Conservation (phyloP, 1,140 invertebrate genomes). For the Bicyclus anynana region DNA sequence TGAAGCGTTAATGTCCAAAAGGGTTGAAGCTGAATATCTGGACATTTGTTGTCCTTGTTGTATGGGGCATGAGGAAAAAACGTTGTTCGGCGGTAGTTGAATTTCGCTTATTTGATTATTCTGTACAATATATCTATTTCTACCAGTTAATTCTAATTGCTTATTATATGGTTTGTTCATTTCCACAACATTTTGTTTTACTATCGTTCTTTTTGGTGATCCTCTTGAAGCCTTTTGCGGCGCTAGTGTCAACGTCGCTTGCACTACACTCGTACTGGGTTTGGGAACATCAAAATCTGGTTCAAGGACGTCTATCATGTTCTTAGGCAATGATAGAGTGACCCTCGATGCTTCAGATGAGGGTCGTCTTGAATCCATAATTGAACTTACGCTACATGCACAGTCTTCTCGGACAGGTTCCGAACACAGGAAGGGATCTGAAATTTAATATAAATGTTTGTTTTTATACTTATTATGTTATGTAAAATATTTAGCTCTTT, state of each 20-base stretch:
- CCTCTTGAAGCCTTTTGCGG: constrained; percentile 67
- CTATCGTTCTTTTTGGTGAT: constrained; percentile 66
- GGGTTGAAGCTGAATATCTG: constrained; percentile 78
- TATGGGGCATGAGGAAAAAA: constrained; percentile 64
- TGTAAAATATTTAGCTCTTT: neutral
- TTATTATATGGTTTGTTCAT: constrained; percentile 64
- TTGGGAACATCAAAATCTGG: constrained; percentile 63
- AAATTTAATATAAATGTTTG: constrained; percentile 26
- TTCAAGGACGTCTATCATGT: constrained; percentile 68
- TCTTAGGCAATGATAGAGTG: constrained; percentile 66
- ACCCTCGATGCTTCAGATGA: constrained; percentile 74
- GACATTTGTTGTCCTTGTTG: constrained; percentile 75
- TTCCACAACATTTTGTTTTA: constrained; percentile 72
- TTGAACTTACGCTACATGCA: constrained; percentile 67
- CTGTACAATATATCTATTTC: constrained; percentile 74
- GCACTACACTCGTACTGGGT: constrained; percentile 53
- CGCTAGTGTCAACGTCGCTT: constrained; percentile 70
- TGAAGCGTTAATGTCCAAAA: constrained; percentile 69
- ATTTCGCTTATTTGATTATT: constrained; percentile 77
- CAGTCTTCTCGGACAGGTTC: constrained; percentile 66
- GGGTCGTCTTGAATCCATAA: constrained; percentile 73
- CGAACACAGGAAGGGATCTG: constrained; percentile 74
- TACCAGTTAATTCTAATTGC: constrained; percentile 67
- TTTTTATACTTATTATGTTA: neutral
- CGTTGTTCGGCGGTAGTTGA: constrained; percentile 65